Evolutionary conservation across 2,888 invertebrate genomes (phyloP).

Genomic region (Cephus sareptanus): DNA sequence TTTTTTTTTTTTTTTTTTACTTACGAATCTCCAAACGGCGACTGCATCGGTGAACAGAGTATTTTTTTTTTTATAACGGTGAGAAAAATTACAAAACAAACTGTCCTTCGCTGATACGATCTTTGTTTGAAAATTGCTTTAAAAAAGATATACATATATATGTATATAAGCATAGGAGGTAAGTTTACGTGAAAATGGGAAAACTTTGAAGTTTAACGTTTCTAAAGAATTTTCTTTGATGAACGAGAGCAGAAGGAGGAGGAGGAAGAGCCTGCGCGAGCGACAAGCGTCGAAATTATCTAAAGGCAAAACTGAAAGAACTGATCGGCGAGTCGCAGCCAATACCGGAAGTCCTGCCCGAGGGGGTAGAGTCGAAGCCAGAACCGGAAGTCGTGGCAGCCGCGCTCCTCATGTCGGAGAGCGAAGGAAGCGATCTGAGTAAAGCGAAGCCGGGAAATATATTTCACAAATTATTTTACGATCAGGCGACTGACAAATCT

Average conservation of each 20-base stretch:
- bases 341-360: slow-evolving; percentile 35
- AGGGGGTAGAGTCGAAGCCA: slow-evolving; percentile 31
- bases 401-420: slow-evolving; percentile 40
- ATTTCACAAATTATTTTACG: slow-evolving; percentile 35
- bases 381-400: slow-evolving; percentile 42
- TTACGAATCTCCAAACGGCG: not conserved
- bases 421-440: slow-evolving; percentile 33
- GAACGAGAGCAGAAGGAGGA: slow-evolving; percentile 9
- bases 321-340: slow-evolving; percentile 32
- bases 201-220: not conserved
- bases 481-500: slow-evolving; percentile 23
- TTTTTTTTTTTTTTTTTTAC: not conserved
- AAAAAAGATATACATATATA: not conserved
- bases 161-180: not conserved
- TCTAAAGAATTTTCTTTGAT: not conserved
- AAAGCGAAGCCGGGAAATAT: slow-evolving; percentile 30
- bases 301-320: slow-evolving; percentile 28
- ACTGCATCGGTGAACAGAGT: not conserved
- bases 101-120: no score
- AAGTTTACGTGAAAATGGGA: slow-evolving; percentile 6
- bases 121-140: no score
- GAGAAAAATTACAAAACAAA: not conserved
- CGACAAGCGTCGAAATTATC: slow-evolving; percentile 21
- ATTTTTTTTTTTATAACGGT: not conserved
- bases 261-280: slow-evolving; percentile 16